A percentile compares a stretch with the other conserved stretches of the same genome.
phyloP scores from a whole-genome alignment of 1,140 invertebrate species.

The Samia ricini region DNA sequence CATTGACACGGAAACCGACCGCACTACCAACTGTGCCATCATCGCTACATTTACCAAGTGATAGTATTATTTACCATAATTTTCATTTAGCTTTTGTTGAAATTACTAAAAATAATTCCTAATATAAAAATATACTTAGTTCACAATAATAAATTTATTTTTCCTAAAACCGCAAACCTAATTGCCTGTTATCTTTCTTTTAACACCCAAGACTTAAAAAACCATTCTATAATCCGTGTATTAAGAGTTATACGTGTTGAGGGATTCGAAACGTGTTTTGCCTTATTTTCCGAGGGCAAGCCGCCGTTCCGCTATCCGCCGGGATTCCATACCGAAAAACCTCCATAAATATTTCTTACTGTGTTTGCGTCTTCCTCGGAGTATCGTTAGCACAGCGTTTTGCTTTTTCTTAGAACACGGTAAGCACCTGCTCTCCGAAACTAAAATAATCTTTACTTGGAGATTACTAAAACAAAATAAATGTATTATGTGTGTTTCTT shows the following conservation, averaged over 20 bases:
- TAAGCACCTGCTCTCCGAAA: conserved; percentile 52
- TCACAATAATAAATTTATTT: conserved; percentile 16
- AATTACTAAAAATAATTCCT: neutral
- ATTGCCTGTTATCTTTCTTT: conserved; percentile 74
- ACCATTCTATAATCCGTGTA: conserved; percentile 71
- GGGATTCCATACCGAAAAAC: conserved; percentile 74
- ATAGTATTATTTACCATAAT: neutral
- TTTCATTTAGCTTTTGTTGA: too few species aligned
- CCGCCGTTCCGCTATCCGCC: conserved; percentile 48
- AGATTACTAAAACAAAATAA: too few species aligned
- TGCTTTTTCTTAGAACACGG: conserved; percentile 50
- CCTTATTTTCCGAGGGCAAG: conserved; percentile 56
- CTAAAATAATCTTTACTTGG: conserved; percentile 9
- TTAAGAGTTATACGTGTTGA: conserved; percentile 72
- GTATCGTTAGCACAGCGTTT: conserved; percentile 71
- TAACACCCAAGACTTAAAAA: conserved; percentile 65
- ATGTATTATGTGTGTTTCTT: neutral
- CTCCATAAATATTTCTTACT: conserved; percentile 77
- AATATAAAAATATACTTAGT: neutral
- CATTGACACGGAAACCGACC: too few species aligned
- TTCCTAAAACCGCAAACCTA: conserved; percentile 36
- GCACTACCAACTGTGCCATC: too few species aligned
- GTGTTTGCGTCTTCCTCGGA: conserved; percentile 75
- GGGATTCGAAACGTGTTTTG: conserved; percentile 71
- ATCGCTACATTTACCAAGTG: neutral